Evolutionary conservation across 1,140 invertebrate species (phyloP), one percentile per base, ranked within the genome.

Genomic region (Drosophila watanabei): DNA sequence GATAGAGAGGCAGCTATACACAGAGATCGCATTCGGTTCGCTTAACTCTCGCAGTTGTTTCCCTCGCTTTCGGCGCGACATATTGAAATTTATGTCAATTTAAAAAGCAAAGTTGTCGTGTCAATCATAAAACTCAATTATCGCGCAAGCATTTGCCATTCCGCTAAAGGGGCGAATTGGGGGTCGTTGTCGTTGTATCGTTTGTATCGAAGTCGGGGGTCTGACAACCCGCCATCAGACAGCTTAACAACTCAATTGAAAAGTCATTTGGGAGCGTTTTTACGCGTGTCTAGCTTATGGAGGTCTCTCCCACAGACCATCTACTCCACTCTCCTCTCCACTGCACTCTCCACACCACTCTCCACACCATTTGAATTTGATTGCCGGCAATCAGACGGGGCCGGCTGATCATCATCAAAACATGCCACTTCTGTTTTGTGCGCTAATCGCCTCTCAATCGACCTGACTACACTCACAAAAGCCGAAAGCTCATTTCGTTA

Each of bases 41-140:
- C 58, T 78, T 78, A 69, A 61, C 75, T 73, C 52, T 73, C 52
- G 80, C 62, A n/a, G 61, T 69, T 80, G 61, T 66, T 62, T 86
- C 52, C 64, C 52, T 59, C 61, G 65, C 61, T 77, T 48, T 49
- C 61, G 51, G 32, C 48, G 83, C 75, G 76, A 82, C 86, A 90
- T 86, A 90, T 90, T 90, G 87, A 90, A 90, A 90, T 90, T 90
- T 86, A 90, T 90, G 87, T 90, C 86, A 90, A 90, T 90, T 90
- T 90, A 90, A 90, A 90, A 90, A 90, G 87, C 86, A 90, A 90
- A 90, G 86, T 90, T 90, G 86, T 82, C 82, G 82, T 90, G 86
- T 90, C 86, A 90, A 90, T 90, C 86, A 90, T 90, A 90, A 90
- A 90, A 90, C 86, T 90, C 87, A 90, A 90, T 90, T 90, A 90